phyloP scores from a whole-genome alignment of 1,140 invertebrate genomes.

The Orius insidiosus region DNA sequence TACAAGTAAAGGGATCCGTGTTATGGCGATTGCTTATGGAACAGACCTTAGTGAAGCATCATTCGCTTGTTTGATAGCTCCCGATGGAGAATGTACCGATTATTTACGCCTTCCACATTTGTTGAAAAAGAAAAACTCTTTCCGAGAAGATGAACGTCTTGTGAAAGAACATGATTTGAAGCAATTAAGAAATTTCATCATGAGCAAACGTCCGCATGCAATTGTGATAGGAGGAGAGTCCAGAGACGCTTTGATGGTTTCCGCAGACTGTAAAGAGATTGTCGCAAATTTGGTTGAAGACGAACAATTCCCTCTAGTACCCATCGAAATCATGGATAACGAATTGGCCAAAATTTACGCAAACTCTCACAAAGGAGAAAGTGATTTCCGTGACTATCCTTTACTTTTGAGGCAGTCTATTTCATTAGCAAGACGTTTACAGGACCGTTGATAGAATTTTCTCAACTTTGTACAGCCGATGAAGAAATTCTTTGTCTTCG shows the following conservation, averaged over 20 bases:
- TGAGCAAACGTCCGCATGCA: slow-evolving; percentile 82
- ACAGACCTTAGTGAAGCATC: slow-evolving; percentile 72
- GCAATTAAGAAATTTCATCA: slow-evolving; percentile 70
- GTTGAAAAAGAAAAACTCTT: slow-evolving; percentile 62
- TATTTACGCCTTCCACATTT: slow-evolving; percentile 73
- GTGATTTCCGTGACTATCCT: slow-evolving; percentile 86
- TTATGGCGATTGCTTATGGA: slow-evolving; percentile 77
- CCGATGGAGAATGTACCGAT: slow-evolving; percentile 83
- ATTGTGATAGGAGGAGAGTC: slow-evolving; percentile 83
- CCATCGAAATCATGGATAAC: slow-evolving; percentile 84
- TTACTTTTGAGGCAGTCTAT: slow-evolving; percentile 74
- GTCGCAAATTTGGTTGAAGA: slow-evolving; percentile 58
- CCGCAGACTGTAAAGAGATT: slow-evolving; percentile 66
- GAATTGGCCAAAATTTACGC: slow-evolving; percentile 77
- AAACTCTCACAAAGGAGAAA: slow-evolving; percentile 71
- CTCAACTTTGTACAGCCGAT: slow-evolving; percentile 84
- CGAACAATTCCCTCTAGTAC: slow-evolving; percentile 74
- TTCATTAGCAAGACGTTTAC: slow-evolving; percentile 75
- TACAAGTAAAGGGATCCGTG: slow-evolving; percentile 62
- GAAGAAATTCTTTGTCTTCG: slow-evolving; percentile 90
- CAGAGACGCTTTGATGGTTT: slow-evolving; percentile 66
- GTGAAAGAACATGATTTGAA: slow-evolving; percentile 67
- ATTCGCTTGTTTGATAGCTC: slow-evolving; percentile 70
- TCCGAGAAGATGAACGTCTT: slow-evolving; percentile 47
- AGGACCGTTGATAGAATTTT: slow-evolving; percentile 92